Percentiles rank a stretch among this genome's conserved stretches.
phyloP scores from a whole-genome alignment of 2,888 invertebrate genomes.

The Ellobium chinense region DNA sequence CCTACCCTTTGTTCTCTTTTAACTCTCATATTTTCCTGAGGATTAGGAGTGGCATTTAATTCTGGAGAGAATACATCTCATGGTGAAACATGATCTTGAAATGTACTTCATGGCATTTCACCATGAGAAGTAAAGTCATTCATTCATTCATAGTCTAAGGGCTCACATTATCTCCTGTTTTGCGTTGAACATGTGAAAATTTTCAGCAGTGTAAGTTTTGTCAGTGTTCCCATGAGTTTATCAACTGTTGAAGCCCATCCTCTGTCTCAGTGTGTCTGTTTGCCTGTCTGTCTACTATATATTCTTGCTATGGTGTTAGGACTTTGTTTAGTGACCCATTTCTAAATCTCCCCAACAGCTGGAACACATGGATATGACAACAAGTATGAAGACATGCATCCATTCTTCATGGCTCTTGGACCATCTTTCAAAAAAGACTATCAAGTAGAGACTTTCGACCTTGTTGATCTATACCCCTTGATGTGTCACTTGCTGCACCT shows the following conservation, averaged over 20 bases:
- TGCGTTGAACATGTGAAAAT: neutral
- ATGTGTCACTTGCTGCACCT: conserved; percentile 73
- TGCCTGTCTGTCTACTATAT: no score
- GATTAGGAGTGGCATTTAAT: no score
- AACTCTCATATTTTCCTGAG: no score
- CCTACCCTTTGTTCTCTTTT: no score
- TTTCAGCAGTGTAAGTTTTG: neutral
- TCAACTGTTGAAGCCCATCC: no score
- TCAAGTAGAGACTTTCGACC: conserved; percentile 65
- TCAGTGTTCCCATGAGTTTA: no score
- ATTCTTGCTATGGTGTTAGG: no score
- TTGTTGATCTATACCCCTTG: conserved; percentile 75
- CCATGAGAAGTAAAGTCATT: neutral
- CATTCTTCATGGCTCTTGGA: conserved; percentile 86
- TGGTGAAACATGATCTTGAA: no score
- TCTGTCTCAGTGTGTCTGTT: no score
- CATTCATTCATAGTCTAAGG: neutral
- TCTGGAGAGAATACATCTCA: no score
- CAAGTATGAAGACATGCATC: conserved; percentile 83
- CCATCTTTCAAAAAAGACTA: conserved; percentile 72
- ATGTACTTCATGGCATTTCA: neutral
- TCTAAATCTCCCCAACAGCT: no score
- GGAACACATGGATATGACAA: conserved; percentile 80
- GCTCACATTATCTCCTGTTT: neutral
- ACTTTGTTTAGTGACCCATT: no score